Base-by-base conservation (phyloP, 1,140 invertebrate species). In the Melitaea cinxia region DNA sequence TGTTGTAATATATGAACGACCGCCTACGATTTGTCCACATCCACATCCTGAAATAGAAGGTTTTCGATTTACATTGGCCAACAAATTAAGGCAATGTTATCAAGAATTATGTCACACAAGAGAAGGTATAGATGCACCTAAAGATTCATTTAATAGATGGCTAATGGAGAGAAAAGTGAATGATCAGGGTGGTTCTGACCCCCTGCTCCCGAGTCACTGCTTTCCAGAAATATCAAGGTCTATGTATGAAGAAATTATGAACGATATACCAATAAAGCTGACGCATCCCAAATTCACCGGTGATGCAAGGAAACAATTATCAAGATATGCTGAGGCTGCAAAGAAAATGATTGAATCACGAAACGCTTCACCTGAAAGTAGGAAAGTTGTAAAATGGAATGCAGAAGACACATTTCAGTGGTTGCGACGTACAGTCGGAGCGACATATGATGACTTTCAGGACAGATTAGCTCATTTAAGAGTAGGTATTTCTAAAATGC, bases 381-480 rank as follows among this genome's bases (percentile, higher is more conserved):
- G 98, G 65, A 99, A 99, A 91, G 96, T 99, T 4, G 98, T 99
- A 0, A 99, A 99, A 88, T 99, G 98, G 98, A 98, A 99, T 92
- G 98, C 97, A 0, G 98, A 99, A 82, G 98, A 99, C 75, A 99
- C 97, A 1, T 99, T 99, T 89, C 95, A 96, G 69, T 99, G 98
- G 98, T 85, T 99, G 23, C 93, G 98, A 80, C 94, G 96, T 82
- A 98, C 97, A 10, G 95, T 98, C n/a, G 98, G 97, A 49, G 97
- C 97, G 19, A 97, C 97, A 1, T 99, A 98, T 91, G 98, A 99
- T 88, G 98, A 99, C 92, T 98, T 97, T 88, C 96, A 97, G 89
- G 96, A 96, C 75, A 92, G 95, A 79, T 81, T 95, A 47, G 92
- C 93, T 26, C 95, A 95, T 91, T 85, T 95, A 47, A 94, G 94